Evolutionary conservation across 1,140 invertebrate species (phyloP).

Genomic region (Cydia fagiglandana): DNA sequence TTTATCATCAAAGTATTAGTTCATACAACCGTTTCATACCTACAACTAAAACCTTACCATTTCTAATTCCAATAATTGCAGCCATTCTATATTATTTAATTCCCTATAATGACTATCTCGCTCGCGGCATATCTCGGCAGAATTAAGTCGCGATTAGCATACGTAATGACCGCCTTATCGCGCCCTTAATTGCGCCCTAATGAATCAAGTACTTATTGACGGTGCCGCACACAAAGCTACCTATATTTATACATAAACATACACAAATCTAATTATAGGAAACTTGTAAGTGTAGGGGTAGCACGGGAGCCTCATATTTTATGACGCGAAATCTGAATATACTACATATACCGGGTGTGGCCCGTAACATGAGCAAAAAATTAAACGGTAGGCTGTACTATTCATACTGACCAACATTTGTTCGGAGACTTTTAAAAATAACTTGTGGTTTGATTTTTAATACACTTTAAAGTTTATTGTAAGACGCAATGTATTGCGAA

Average conservation of each 20-base stretch:
- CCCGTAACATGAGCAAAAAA: too few species aligned
- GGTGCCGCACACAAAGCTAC: background rate
- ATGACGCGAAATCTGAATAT: too few species aligned
- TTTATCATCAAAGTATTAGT: too few species aligned
- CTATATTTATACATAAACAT: background rate
- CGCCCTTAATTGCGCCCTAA: conserved; percentile 24
- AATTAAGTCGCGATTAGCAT: conserved; percentile 25
- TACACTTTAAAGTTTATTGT: too few species aligned
- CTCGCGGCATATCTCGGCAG: conserved; percentile 2
- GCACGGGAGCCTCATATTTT: too few species aligned
- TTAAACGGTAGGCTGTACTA: too few species aligned
- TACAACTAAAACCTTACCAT: background rate
- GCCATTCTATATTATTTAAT: conserved; percentile 20
- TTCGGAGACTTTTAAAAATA: too few species aligned
- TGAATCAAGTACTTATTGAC: conserved; percentile 28
- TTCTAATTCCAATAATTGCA: conserved; percentile 4
- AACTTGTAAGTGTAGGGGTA: background rate
- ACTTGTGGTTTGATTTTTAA: too few species aligned
- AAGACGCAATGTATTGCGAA: too few species aligned
- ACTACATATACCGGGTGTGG: too few species aligned
- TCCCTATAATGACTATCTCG: conserved; percentile 26
- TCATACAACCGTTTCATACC: background rate
- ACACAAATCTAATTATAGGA: conserved; percentile 2
- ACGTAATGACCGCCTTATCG: conserved; percentile 27
- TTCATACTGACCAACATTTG: too few species aligned